Evolutionary conservation across 2,113 vertebrate species (phyloP).

Genomic region (Tricholaema leucomelas): DNA sequence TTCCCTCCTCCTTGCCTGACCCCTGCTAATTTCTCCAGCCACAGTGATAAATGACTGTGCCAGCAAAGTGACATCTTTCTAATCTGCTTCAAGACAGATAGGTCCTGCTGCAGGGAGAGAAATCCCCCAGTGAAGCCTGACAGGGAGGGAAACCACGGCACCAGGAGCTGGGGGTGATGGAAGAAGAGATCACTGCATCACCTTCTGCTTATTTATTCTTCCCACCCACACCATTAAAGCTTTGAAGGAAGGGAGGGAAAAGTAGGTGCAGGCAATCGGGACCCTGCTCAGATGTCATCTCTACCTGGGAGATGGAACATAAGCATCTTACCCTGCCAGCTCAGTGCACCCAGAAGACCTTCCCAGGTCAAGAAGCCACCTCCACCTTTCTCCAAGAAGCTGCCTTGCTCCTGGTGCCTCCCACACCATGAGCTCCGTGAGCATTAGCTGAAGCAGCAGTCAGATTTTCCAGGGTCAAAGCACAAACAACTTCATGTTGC

Average conservation of each 20-base stretch:
- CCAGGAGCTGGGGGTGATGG: not conserved
- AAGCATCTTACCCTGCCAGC: not conserved
- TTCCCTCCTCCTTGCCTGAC: not conserved
- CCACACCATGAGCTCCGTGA: accelerated
- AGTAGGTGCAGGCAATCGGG: accelerated
- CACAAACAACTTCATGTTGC: not conserved
- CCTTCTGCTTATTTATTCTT: not conserved
- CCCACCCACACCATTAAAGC: not conserved
- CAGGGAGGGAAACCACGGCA: not conserved
- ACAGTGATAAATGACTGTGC: slow-evolving; percentile 53
- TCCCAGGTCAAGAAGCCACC: not conserved
- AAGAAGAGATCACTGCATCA: not conserved
- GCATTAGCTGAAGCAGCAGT: not conserved
- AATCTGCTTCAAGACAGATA: slow-evolving; percentile 62
- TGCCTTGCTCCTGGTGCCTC: not conserved
- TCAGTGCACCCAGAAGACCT: not conserved
- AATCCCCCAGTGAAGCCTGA: not conserved
- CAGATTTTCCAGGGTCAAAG: not conserved
- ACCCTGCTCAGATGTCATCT: not conserved
- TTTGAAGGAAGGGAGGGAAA: not conserved
- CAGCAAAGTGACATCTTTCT: slow-evolving; percentile 64
- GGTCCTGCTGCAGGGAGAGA: not conserved
- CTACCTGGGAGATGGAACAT: not conserved
- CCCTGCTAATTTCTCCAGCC: slow-evolving; percentile 61
- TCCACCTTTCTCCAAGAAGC: accelerated